A percentile compares a stretch with the other conserved stretches of the same genome.
These are phyloP conservation scores for Perognathus longimembris DNA, from an alignment of 2,113 vertebrate genomes.

Conservation along the genomic window DNA sequence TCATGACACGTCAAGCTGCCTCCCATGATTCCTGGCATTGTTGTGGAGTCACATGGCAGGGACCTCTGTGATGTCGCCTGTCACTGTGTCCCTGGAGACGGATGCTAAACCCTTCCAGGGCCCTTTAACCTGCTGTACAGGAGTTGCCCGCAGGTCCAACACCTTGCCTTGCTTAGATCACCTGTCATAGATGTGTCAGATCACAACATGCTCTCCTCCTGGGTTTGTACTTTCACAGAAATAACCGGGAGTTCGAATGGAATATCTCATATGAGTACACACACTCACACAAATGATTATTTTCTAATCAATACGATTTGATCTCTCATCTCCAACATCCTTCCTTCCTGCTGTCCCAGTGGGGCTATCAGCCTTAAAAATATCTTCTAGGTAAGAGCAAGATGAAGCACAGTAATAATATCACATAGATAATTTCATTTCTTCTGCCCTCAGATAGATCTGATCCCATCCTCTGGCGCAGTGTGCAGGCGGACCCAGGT, in stretches of 20 bases:
- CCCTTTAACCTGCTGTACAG: background rate
- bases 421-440: background rate
- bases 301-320: background rate
- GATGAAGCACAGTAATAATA: background rate
- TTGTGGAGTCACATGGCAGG: background rate
- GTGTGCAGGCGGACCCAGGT: background rate
- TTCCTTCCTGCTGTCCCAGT: constrained; percentile 14
- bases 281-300: background rate
- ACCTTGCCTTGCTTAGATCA: background rate
- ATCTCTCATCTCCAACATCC: constrained; percentile 20
- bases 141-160: background rate
- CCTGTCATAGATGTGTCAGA: background rate
- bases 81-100: background rate
- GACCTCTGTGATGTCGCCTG: rapidly evolving
- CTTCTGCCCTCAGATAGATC: background rate
- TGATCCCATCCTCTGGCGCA: background rate
- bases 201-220: background rate
- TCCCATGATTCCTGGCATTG: constrained; percentile 44
- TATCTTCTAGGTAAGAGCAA: background rate
- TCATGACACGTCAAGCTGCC: background rate
- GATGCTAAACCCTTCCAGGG: background rate
- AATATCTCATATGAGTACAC: background rate
- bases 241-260: background rate
- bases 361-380: background rate
- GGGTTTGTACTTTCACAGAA: constrained; percentile 9